Conservation (phyloP, 2,113 vertebrate species). For the Furnarius figulus region DNA sequence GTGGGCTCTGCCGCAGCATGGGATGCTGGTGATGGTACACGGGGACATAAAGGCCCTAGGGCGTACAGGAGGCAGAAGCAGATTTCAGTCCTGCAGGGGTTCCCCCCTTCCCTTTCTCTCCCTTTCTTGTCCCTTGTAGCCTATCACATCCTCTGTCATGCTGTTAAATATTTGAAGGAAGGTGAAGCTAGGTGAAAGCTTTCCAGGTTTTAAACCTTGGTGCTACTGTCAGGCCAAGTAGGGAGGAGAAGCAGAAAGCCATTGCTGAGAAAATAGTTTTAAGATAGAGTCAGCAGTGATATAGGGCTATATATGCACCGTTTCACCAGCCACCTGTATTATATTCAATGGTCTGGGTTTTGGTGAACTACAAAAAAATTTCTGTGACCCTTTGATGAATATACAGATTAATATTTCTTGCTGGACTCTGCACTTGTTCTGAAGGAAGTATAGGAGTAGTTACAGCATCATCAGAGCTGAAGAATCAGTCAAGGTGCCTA, state of each 20-base stretch:
- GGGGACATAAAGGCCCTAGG: neutral
- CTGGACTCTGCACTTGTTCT: accelerated
- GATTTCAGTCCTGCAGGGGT: neutral
- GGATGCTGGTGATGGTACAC: accelerated
- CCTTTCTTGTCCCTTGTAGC: neutral
- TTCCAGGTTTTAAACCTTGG: neutral
- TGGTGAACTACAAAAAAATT: neutral
- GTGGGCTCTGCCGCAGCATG: accelerated
- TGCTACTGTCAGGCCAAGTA: neutral
- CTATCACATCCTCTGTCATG: neutral
- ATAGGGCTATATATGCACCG: accelerated
- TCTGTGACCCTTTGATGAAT: neutral
- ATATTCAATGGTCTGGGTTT: neutral
- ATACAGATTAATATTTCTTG: neutral
- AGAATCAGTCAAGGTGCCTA: accelerated
- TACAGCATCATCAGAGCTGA: neutral
- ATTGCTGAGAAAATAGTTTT: neutral
- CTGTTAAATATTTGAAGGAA: neutral
- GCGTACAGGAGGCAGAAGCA: neutral
- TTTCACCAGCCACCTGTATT: neutral
- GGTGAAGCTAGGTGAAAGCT: neutral
- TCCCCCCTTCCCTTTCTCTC: neutral
- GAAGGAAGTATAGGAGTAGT: neutral
- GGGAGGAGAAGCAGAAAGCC: neutral
- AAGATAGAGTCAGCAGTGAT: neutral